These are phyloP conservation scores for Nemotelus nigrinus DNA, from an alignment of 2,888 invertebrate genomes.

Conservation along the genomic window DNA sequence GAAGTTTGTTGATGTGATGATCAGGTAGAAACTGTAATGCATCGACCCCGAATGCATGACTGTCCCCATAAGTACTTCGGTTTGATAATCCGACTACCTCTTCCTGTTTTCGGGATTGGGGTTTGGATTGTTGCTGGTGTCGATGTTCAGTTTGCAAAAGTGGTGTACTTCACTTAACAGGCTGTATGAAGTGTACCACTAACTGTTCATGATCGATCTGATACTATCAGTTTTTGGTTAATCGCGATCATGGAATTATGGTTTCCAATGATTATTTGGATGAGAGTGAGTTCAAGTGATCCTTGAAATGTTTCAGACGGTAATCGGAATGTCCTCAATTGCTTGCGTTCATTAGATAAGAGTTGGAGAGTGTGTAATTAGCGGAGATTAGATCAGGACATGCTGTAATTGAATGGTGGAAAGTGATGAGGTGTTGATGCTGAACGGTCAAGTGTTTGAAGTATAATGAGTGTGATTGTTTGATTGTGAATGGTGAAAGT, in stretches of 20 bases:
- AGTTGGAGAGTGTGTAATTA: constrained; percentile 33
- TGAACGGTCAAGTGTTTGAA: not conserved
- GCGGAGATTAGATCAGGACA: constrained; percentile 3
- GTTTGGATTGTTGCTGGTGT: not conserved
- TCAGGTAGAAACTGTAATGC: not conserved
- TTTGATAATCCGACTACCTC: constrained; percentile 39
- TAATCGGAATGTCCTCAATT: not conserved
- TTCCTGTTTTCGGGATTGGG: constrained; percentile 37
- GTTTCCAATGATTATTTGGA: constrained; percentile 12
- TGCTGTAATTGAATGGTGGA: not conserved
- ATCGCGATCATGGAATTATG: constrained; percentile 48
- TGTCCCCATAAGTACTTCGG: constrained; percentile 32
- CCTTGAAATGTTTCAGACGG: constrained; percentile 17
- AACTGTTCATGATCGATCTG: constrained; percentile 33
- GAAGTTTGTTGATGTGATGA: not conserved
- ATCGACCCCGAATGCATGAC: not conserved
- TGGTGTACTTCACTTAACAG: constrained; percentile 23
- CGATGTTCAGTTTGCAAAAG: constrained; percentile 28
- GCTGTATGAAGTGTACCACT: not conserved
- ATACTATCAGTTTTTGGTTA: constrained; percentile 48
- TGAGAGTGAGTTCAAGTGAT: constrained; percentile 34
- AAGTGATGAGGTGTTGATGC: not conserved
- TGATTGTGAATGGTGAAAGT: not conserved
- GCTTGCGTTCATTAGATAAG: constrained; percentile 12
- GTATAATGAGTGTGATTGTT: not conserved